phyloP scores from a whole-genome alignment of 1,140 invertebrate genomes.

The Parasteatoda tepidariorum region DNA sequence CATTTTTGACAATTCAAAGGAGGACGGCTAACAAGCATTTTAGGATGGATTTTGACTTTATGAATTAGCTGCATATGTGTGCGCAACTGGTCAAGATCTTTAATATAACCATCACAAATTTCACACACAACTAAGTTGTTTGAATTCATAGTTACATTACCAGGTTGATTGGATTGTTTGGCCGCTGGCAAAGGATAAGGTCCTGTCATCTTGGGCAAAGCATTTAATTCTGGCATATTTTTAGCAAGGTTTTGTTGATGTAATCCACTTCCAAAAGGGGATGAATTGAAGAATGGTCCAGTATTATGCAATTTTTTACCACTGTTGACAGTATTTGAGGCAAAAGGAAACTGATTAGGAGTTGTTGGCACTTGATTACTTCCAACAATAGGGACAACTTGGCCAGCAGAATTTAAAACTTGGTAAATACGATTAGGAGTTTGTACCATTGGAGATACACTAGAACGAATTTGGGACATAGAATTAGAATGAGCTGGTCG shows the following conservation, averaged over 20 bases:
- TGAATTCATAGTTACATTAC: constrained; percentile 95
- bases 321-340: not conserved
- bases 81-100: constrained; percentile 90
- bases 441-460: constrained; percentile 10
- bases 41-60: constrained; percentile 94
- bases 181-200: constrained; percentile 42
- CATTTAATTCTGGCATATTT: constrained; percentile 2
- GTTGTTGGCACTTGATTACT: constrained; percentile 31
- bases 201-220: constrained; percentile 42
- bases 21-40: constrained; percentile 94
- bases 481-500: constrained; percentile 19
- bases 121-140: constrained; percentile 94
- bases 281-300: constrained; percentile 2
- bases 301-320: constrained; percentile 10
- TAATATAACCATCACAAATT: constrained; percentile 95
- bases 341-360: constrained; percentile 31
- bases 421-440: constrained; percentile 21
- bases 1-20: constrained; percentile 96
- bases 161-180: not conserved
- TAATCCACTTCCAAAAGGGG: constrained; percentile 1
- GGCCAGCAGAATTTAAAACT: constrained; percentile 3
- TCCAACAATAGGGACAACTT: constrained; percentile 34
- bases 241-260: constrained; percentile 17
- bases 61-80: constrained; percentile 98
- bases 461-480: not conserved